Percentiles rank a stretch among this genome's conserved stretches.
Conservation (phyloP, 1,140 invertebrate genomes). For the Diuraphis noxia region DNA sequence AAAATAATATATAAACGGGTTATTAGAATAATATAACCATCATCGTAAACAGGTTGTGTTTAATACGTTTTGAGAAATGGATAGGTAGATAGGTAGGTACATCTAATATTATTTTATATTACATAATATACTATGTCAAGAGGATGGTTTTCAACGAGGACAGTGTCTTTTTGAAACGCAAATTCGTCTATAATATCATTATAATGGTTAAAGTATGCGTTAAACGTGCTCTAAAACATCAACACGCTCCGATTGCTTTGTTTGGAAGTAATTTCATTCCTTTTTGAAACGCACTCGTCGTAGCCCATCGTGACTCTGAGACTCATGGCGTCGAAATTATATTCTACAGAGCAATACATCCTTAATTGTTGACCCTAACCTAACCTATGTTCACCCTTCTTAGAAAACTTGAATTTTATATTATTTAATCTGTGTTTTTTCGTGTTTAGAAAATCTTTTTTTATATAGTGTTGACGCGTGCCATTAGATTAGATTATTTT, state of each 20-base stretch:
- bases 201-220: not conserved
- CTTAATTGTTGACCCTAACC: too few relatives aligned
- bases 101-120: not conserved
- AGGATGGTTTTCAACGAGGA: not conserved
- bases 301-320: not conserved
- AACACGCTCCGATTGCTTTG: not conserved
- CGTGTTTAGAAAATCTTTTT: not conserved
- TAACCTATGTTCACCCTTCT: not conserved
- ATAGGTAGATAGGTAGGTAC: not conserved
- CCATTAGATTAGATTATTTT: too few relatives aligned
- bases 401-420: not conserved
- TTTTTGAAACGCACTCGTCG: not conserved
- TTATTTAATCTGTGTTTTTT: not conserved
- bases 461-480: not conserved
- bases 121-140: not conserved
- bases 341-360: not conserved
- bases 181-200: not conserved
- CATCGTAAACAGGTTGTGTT: not conserved
- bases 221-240: not conserved
- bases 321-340: not conserved
- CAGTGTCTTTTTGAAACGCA: not conserved
- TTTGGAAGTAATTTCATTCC: not conserved
- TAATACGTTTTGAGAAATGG: not conserved
- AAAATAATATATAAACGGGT: not conserved
- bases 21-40: not conserved